These are phyloP conservation scores for Cettia cetti DNA, from an alignment of 2,113 vertebrate genomes.

Conservation along the genomic window DNA sequence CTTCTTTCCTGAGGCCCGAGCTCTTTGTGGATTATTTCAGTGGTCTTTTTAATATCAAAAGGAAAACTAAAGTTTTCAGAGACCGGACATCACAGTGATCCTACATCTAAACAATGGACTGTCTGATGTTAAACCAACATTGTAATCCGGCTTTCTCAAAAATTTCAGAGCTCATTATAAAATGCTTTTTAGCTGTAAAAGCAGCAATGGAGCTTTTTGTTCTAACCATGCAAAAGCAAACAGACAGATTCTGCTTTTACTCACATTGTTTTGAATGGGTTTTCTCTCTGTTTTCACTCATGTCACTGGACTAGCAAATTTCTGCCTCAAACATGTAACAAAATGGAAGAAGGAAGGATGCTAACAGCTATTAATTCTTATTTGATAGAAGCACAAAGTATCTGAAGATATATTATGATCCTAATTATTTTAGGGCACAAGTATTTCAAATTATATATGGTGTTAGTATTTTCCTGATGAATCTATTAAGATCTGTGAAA, in stretches of 20 bases:
- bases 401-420: background rate
- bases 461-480: background rate
- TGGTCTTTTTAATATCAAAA: slow-evolving; percentile 60
- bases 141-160: slow-evolving; percentile 28
- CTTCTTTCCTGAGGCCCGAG: slow-evolving; percentile 48
- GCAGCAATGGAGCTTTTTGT: slow-evolving; percentile 28
- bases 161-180: slow-evolving; percentile 60
- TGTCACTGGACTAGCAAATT: background rate
- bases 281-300: background rate
- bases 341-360: background rate
- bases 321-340: background rate
- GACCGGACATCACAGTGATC: slow-evolving; percentile 49
- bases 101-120: slow-evolving; percentile 52
- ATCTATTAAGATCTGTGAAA: background rate
- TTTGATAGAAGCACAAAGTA: background rate
- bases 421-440: background rate
- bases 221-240: slow-evolving; percentile 29
- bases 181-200: slow-evolving; percentile 50
- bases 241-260: slow-evolving; percentile 21
- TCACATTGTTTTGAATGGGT: slow-evolving; percentile 10
- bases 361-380: background rate
- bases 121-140: slow-evolving; percentile 68
- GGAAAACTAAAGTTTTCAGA: slow-evolving; percentile 41
- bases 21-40: slow-evolving; percentile 44
- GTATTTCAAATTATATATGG: background rate